phyloP scores from a whole-genome alignment of 1,140 invertebrate genomes.

The Trypoxylus dichotomus region DNA sequence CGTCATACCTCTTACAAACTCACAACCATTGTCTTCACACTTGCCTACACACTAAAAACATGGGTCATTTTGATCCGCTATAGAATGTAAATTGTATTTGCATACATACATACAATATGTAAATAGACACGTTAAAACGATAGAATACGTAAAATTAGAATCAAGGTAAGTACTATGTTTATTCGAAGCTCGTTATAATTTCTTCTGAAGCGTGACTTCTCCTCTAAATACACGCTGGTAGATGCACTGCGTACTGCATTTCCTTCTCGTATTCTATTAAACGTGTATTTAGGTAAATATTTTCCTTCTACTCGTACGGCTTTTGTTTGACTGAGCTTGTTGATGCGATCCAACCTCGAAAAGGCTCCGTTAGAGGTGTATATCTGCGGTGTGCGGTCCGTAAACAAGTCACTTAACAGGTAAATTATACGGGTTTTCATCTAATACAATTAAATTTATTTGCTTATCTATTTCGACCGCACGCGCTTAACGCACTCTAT shows the following conservation, averaged over 20 bases:
- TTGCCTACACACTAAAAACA: too few relatives aligned
- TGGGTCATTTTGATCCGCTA: too few relatives aligned
- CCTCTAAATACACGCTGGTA: too few relatives aligned
- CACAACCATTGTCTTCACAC: too few relatives aligned
- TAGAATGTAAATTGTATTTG: too few relatives aligned
- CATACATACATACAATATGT: too few relatives aligned
- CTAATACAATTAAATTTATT: slow-evolving; percentile 12
- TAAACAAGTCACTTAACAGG: slow-evolving; percentile 16
- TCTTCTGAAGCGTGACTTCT: background rate
- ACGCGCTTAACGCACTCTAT: background rate
- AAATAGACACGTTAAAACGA: background rate
- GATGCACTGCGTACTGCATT: background rate
- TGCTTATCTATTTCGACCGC: slow-evolving; percentile 1
- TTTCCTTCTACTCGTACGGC: background rate
- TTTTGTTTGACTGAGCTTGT: background rate
- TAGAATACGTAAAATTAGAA: slow-evolving; percentile 12
- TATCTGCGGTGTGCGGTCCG: background rate
- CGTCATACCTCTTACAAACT: too few relatives aligned
- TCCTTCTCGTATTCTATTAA: background rate
- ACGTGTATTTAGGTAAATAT: background rate
- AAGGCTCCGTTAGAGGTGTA: background rate
- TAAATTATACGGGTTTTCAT: slow-evolving; percentile 9
- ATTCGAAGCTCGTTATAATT: background rate
- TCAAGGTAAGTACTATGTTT: slow-evolving; percentile 11
- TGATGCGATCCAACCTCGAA: background rate